Evolutionary conservation across 2,113 vertebrate genomes (phyloP).

Genomic region (Ranitomeya imitator): DNA sequence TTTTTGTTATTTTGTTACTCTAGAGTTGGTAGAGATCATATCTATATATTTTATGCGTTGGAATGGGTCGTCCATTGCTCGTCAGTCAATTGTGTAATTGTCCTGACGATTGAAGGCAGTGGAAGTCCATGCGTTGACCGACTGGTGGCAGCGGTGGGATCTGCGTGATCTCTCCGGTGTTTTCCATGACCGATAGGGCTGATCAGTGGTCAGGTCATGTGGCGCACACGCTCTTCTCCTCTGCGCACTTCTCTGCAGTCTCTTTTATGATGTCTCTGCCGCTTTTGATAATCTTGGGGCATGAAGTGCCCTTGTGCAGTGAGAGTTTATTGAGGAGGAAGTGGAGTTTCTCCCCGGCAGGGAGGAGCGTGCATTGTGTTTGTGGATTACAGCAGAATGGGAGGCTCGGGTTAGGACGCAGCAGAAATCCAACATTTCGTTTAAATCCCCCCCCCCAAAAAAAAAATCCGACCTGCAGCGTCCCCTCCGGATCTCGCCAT

Average conservation of each 20-base stretch:
- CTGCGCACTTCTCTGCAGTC: not conserved
- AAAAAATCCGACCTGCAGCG: not conserved
- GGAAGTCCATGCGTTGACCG: too few relatives aligned
- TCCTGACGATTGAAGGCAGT: too few relatives aligned
- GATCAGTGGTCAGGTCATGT: too few relatives aligned
- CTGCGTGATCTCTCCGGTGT: too few relatives aligned
- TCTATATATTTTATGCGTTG: too few relatives aligned
- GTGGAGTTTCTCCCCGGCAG: constrained; percentile 15
- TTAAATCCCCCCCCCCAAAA: too few relatives aligned
- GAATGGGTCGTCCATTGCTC: too few relatives aligned
- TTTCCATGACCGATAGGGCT: too few relatives aligned
- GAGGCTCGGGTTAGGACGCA: not conserved
- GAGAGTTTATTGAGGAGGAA: constrained; percentile 32
- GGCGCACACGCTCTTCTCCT: not conserved
- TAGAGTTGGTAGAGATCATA: too few relatives aligned
- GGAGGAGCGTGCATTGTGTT: constrained; percentile 34
- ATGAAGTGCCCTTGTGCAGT: constrained; percentile 24
- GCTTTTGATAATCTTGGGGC: not conserved
- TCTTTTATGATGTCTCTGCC: not conserved
- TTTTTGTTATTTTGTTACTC: too few relatives aligned
- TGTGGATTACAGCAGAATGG: not conserved
- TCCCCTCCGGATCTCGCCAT: not conserved
- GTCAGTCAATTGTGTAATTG: too few relatives aligned
- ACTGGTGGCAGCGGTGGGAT: too few relatives aligned
- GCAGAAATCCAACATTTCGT: not conserved